Conservation (phyloP, 37 sponge, comb jelly and placozoan genomes). For the Agelas oroides region DNA sequence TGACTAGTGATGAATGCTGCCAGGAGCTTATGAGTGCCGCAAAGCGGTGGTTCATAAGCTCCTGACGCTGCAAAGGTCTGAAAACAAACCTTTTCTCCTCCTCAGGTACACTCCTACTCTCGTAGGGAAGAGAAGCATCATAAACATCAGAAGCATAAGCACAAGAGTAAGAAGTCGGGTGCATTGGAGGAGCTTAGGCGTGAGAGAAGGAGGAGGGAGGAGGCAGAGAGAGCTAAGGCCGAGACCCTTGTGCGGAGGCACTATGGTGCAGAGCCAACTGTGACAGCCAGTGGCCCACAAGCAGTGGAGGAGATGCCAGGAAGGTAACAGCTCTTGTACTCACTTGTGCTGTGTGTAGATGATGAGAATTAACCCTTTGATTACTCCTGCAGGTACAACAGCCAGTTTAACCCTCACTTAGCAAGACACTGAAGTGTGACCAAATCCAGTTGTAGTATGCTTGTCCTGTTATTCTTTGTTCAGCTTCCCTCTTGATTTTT, state of each 20-base stretch:
- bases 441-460: too few species aligned
- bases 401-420: constrained; percentile 85
- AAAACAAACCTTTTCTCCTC: too few species aligned
- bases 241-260: constrained; percentile 45
- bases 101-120: too few species aligned
- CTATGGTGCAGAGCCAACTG: constrained; percentile 19
- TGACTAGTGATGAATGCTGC: too few species aligned
- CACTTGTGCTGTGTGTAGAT: neutral
- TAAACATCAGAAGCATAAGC: constrained; percentile 28
- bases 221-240: constrained; percentile 55
- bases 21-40: too few species aligned
- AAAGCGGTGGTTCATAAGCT: too few species aligned
- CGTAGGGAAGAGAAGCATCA: constrained; percentile 42
- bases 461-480: too few species aligned
- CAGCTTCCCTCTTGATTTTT: too few species aligned
- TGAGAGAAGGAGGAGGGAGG: constrained; percentile 77
- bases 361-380: neutral
- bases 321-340: too few species aligned
- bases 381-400: constrained; percentile 59
- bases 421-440: constrained; percentile 69
- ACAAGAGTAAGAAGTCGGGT: constrained; percentile 6
- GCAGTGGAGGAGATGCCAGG: constrained; percentile 36
- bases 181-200: constrained; percentile 63
- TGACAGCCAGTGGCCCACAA: neutral
- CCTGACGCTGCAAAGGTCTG: too few species aligned